Evolutionary conservation across 2,113 vertebrate genomes (phyloP), one percentile per base, ranked within the genome.

Genomic region (Brevimyrus niger): DNA sequence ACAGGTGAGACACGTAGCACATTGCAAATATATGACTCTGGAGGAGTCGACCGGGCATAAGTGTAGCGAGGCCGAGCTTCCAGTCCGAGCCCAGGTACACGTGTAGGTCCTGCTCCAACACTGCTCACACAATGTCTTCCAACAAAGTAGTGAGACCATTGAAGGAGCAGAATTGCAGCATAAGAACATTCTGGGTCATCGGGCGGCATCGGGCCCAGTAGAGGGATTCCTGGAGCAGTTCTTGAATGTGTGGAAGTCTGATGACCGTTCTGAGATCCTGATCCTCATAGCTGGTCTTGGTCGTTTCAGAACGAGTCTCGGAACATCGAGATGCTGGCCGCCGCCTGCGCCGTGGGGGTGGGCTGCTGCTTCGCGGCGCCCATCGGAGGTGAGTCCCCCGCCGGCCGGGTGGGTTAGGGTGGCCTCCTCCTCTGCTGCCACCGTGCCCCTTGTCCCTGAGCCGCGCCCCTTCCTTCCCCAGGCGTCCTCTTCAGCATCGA

Each of bases 401-500:
- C 27, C 2, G 50, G 31, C 21, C n/a, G 15, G n/a, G n/a, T 2
- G 19, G 42, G 42, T 17, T 15, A 19, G 31, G 42, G 3, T 46
- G 42, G 2, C 11, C 2, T 7, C 38, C 27, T 5, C 35, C 35
- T 35, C 27, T 5, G 31, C 6, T 31, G 3, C 86, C 21, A 0
- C 0, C 76, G 2, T 50, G 38, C 15, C n/a, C 88, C 38, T 27
- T 2, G 19, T 73, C 11, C 35, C 21, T 69, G 83, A 91, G 88
- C 27, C 27, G 21, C 3, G 1, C 15, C 27, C 51, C 5, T 55
- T 55, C 61, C 1, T 10, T 89, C 15, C 90, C 0, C 92, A 99
- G 98, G 98, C 0, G 98, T 99, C 83, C 95, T 99, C 58, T 99
- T 99, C 96, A 99, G 98, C 93, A 99, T 99, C 0, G 98, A 99